Base-by-base conservation (phyloP, 2,113 vertebrate species). In the Alosa alosa region DNA sequence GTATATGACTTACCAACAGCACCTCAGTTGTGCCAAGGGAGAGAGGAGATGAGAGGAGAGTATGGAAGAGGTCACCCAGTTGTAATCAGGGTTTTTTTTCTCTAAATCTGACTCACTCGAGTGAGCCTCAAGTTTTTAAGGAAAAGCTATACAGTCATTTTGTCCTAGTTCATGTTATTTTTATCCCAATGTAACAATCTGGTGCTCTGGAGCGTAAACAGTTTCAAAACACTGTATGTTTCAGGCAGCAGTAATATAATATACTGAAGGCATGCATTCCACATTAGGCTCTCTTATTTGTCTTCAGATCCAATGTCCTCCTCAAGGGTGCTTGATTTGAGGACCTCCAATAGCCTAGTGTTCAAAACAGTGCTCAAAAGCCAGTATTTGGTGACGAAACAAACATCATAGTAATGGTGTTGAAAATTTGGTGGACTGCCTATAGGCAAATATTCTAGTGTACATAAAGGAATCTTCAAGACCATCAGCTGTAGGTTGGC, bases 1-100 rank as follows among this genome's bases (percentile, higher is more conserved):
- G 18, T 46, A 18, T 72, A 13, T 36, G 25, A 64, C 57, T 64
- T 8, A 64, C 57, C 57, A 64, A 64, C 57, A 64, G 13, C 13
- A 13, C 52, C 52, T 55, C 47, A 93, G 91, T 90, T 91, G 93
- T 86, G 60, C 83, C 82, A 72, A 87, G 47, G 47, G 25, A 13
- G 64, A 72, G 64, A 72, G n/a, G 64, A 25, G 64, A 72, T 72
- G 64, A 31, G 64, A 10, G n/a, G 25, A 31, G n/a, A 31, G n/a
- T 10, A 72, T 36, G n/a, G 10, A 72, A 31, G 25, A 36, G 64
- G 25, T 72, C 64, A 72, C 7, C n/a, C 25, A 72, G 9, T 36
- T 13, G 22, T 31, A 72, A 31, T 72, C 7, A 6, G 31, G 3
- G 2, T 68, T 11, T 36, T 72, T 36, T 7, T 72, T 13, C 25